These are phyloP conservation scores for Zygogramma bicolorata DNA, from an alignment of 2,888 invertebrate genomes.

Conservation along the genomic window DNA sequence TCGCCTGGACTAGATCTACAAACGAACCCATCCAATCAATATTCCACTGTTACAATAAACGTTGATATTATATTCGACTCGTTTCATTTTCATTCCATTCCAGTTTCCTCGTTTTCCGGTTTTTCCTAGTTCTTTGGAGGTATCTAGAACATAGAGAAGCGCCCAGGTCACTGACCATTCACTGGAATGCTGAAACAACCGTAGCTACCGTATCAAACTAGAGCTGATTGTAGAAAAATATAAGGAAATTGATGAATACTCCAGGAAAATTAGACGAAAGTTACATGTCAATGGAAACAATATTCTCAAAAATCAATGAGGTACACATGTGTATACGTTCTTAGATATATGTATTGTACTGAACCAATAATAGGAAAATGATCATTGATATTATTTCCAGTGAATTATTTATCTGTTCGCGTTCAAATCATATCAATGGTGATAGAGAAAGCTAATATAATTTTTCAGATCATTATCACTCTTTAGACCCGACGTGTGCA, in stretches of 20 bases:
- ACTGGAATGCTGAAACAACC: slow-evolving; percentile 52
- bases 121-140: not conserved
- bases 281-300: not conserved
- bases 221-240: slow-evolving; percentile 31
- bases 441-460: too few species aligned
- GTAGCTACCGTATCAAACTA: slow-evolving; percentile 49
- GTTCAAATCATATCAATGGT: too few species aligned
- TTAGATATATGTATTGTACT: too few species aligned
- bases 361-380: too few species aligned
- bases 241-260: slow-evolving; percentile 2
- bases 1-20: not conserved
- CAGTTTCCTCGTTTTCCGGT: not conserved
- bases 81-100: not conserved
- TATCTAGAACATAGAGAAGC: slow-evolving; percentile 12
- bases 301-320: too few species aligned
- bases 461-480: too few species aligned
- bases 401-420: too few species aligned
- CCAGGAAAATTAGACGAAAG: not conserved
- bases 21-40: not conserved
- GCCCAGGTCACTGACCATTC: slow-evolving; percentile 52
- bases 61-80: not conserved
- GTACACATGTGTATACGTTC: too few species aligned
- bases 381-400: too few species aligned
- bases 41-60: not conserved
- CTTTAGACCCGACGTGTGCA: too few species aligned